Evolutionary conservation across 2,888 invertebrate genomes (phyloP).

Genomic region (Trachelus tabidus): DNA sequence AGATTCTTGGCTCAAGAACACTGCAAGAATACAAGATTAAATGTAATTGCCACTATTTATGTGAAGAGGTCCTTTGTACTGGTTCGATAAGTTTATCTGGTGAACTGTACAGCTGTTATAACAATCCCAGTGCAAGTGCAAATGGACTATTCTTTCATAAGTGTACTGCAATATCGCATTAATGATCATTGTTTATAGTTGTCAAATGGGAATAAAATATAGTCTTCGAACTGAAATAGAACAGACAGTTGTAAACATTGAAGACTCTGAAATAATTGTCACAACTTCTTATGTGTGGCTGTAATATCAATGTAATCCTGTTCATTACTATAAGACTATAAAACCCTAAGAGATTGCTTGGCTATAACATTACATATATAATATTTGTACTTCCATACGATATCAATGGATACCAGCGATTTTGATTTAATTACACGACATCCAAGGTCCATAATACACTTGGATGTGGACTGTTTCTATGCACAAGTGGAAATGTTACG

Average conservation of each 20-base stretch:
- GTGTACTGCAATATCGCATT: neutral
- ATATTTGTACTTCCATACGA: neutral
- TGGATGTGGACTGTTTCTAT: conserved; percentile 88
- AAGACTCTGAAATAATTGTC: neutral
- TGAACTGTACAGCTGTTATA: neutral
- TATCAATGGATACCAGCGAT: conserved; percentile 55
- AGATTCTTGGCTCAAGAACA: neutral
- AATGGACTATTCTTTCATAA: neutral
- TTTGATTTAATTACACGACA: conserved; percentile 65
- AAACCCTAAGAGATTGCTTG: neutral
- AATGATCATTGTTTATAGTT: neutral
- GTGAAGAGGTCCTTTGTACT: neutral
- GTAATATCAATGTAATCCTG: neutral
- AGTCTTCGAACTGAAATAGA: neutral
- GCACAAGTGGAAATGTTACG: conserved; percentile 87
- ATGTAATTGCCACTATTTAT: neutral
- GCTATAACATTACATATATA: neutral
- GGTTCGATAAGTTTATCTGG: neutral
- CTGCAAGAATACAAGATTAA: neutral
- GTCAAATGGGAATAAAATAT: neutral
- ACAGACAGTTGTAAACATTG: neutral
- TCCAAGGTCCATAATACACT: conserved; percentile 78
- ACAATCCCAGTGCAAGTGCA: neutral
- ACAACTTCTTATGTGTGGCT: neutral
- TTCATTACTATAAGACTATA: neutral